phyloP scores from a whole-genome alignment of 2,888 invertebrate genomes.

The Scotopteryx bipunctaria region DNA sequence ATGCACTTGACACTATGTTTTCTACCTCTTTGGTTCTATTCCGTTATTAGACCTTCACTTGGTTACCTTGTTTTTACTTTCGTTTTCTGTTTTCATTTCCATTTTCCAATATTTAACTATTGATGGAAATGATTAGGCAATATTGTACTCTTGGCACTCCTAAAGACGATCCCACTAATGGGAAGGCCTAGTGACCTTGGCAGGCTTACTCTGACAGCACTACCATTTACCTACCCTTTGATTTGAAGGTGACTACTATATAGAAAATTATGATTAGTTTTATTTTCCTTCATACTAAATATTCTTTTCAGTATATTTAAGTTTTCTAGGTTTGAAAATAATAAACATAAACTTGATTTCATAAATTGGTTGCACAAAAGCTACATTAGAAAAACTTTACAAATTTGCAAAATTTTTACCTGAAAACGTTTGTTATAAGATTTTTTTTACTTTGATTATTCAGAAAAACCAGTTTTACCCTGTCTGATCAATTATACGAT shows the following conservation, averaged over 20 bases:
- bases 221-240: slow-evolving; percentile 26
- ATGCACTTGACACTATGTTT: too few species aligned
- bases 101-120: neutral
- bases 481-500: too few species aligned
- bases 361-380: too few species aligned
- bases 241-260: slow-evolving; percentile 35
- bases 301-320: neutral
- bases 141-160: slow-evolving; percentile 41
- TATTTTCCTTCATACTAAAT: neutral
- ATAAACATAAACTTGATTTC: neutral
- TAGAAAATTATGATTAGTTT: slow-evolving; percentile 3
- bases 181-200: slow-evolving; percentile 50
- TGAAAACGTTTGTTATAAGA: too few species aligned
- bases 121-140: neutral
- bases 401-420: too few species aligned
- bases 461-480: too few species aligned
- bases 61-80: too few species aligned
- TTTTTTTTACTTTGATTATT: too few species aligned
- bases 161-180: slow-evolving; percentile 39
- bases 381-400: too few species aligned
- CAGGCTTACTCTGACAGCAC: slow-evolving; percentile 38
- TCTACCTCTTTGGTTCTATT: too few species aligned
- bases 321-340: slow-evolving; percentile 6
- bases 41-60: too few species aligned
- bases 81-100: too few species aligned